phyloP scores from a whole-genome alignment of 2,113 vertebrate genomes.

The Microtus ochrogaster region DNA sequence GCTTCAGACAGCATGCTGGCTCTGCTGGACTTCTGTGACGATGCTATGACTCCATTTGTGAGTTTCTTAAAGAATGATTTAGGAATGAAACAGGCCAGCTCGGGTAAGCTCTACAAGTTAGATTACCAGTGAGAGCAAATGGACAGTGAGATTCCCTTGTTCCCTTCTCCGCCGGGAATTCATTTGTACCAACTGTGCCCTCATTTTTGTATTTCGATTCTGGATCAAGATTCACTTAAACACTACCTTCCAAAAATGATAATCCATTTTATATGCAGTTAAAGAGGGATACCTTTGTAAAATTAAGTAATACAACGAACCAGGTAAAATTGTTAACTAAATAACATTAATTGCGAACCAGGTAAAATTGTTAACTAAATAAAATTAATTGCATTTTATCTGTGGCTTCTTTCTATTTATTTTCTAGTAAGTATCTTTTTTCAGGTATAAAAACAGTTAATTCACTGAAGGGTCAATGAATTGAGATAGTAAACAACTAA shows the following conservation, averaged over 20 bases:
- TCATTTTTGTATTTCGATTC: slow-evolving; percentile 34
- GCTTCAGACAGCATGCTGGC: slow-evolving; percentile 71
- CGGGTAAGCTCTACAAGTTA: slow-evolving; percentile 42
- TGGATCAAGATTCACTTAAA: slow-evolving; percentile 6
- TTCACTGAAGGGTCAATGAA: neutral
- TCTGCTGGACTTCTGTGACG: slow-evolving; percentile 75
- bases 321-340: slow-evolving; percentile 6
- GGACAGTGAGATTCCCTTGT: slow-evolving; percentile 38
- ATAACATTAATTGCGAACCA: neutral
- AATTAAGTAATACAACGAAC: neutral
- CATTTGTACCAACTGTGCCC: neutral
- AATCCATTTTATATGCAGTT: neutral
- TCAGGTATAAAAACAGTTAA: neutral
- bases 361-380: slow-evolving; percentile 3
- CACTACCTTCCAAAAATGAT: neutral
- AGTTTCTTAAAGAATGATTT: slow-evolving; percentile 76
- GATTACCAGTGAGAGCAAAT: slow-evolving; percentile 30
- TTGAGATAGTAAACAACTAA: neutral
- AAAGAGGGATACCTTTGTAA: neutral
- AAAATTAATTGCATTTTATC: neutral
- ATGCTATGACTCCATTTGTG: slow-evolving; percentile 68
- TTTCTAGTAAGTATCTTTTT: neutral
- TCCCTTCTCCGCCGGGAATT: slow-evolving; percentile 44
- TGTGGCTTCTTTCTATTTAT: neutral
- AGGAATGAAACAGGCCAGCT: slow-evolving; percentile 59